These are phyloP conservation scores for Eulemur albifrons DNA, from an alignment of 2,797 vertebrate genomes.

Conservation along the genomic window DNA sequence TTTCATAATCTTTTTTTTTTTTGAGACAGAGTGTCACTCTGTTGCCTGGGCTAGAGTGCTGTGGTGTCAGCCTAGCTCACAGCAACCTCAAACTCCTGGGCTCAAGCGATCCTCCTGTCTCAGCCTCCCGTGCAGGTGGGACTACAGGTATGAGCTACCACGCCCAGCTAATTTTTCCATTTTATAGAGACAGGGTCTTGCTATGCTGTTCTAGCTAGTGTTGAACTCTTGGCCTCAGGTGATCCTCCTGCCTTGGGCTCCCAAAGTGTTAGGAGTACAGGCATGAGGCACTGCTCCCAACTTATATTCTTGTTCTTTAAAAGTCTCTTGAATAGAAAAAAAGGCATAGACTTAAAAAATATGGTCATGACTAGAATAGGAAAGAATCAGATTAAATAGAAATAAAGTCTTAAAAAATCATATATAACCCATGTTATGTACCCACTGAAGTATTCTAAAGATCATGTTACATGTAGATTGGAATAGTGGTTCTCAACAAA, in stretches of 20 bases:
- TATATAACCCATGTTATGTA: not conserved
- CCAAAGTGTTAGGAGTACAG: not conserved
- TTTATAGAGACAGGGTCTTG: not conserved
- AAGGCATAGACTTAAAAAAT: not conserved
- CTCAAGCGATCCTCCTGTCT: not conserved
- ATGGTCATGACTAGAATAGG: not conserved
- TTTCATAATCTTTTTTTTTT: not conserved
- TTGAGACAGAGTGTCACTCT: not conserved
- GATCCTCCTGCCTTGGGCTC: not conserved
- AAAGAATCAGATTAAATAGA: constrained; percentile 25
- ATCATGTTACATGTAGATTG: not conserved
- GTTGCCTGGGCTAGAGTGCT: not conserved
- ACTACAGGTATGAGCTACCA: not conserved
- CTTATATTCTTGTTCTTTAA: not conserved
- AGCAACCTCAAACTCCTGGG: not conserved
- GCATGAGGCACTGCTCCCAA: not conserved
- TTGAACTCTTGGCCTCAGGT: not conserved
- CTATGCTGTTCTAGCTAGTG: not conserved
- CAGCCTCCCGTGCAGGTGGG: not conserved
- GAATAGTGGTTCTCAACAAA: not conserved
- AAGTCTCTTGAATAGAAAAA: not conserved
- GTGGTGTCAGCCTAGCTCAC: not conserved
- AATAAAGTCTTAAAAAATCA: not conserved
- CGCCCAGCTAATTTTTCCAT: not conserved
- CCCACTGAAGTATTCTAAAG: not conserved